These are phyloP conservation scores for Hassar affinis DNA, from an alignment of 2,113 vertebrate species.

Conservation along the genomic window DNA sequence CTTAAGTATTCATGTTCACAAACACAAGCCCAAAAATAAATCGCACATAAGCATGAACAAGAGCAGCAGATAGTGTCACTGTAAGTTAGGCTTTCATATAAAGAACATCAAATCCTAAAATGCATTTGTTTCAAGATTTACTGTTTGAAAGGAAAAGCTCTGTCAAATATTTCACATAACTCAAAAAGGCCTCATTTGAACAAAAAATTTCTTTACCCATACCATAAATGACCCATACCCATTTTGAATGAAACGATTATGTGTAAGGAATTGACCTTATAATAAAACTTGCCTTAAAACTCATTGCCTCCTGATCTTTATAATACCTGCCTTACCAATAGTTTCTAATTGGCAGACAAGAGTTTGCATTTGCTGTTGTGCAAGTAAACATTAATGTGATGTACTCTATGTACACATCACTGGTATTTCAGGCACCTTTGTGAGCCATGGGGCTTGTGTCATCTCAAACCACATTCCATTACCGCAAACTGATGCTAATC, in stretches of 20 bases:
- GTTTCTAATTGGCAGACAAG: slow-evolving; percentile 1
- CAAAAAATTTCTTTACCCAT: not conserved
- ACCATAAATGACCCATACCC: not conserved
- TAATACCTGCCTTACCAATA: not conserved
- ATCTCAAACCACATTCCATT: slow-evolving; percentile 16
- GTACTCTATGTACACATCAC: slow-evolving; percentile 16
- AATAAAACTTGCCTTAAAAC: not conserved
- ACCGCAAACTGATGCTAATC: not conserved
- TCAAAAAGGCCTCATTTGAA: not conserved
- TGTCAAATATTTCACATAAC: not conserved
- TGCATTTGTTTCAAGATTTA: not conserved
- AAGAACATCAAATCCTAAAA: not conserved
- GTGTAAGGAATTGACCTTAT: not conserved
- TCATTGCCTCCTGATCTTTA: not conserved
- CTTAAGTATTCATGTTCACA: not conserved
- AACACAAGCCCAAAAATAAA: not conserved
- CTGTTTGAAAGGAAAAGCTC: not conserved
- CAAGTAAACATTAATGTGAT: not conserved
- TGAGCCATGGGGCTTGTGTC: not conserved
- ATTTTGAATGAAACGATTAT: not conserved
- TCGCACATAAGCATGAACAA: not conserved
- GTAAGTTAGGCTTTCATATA: not conserved
- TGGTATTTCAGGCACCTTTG: slow-evolving; percentile 22
- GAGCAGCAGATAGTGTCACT: not conserved
- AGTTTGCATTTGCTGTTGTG: not conserved